A percentile compares a stretch with the other conserved stretches of the same genome.
Evolutionary conservation across 2,113 vertebrate genomes (phyloP).

Genomic region (Aegithalos caudatus): DNA sequence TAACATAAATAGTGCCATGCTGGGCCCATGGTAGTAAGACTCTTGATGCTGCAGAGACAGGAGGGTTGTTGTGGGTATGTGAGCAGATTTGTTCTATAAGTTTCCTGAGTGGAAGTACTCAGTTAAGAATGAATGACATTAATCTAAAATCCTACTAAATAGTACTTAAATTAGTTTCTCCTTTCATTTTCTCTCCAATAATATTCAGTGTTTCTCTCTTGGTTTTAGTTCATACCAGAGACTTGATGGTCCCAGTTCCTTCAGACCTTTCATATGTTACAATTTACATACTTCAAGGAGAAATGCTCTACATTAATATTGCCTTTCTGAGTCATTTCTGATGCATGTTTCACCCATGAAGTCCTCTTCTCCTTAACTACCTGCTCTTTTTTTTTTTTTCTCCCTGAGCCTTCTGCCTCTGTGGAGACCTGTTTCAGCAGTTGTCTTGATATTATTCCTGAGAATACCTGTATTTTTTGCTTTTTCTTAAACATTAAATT

Average conservation of each 20-base stretch:
- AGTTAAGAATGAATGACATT: not conserved
- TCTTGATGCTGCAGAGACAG: fast-evolving
- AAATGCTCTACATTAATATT: not conserved
- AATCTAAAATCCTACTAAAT: not conserved
- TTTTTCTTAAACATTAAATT: not conserved
- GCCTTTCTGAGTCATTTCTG: not conserved
- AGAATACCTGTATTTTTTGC: not conserved
- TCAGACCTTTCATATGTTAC: not conserved
- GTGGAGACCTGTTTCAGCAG: not conserved
- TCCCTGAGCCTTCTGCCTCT: not conserved
- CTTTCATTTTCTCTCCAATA: not conserved
- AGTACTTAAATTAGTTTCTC: not conserved
- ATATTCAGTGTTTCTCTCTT: not conserved
- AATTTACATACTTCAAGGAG: not conserved
- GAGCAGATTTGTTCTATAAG: not conserved
- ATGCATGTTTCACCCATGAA: not conserved
- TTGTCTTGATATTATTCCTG: not conserved
- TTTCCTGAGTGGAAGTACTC: not conserved
- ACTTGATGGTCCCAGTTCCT: not conserved
- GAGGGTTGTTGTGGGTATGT: not conserved
- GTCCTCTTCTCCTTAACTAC: not conserved
- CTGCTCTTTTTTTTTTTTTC: no score
- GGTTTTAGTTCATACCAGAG: not conserved
- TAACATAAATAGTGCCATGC: not conserved
- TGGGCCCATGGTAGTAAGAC: not conserved